Evolutionary conservation across 2,888 invertebrate species (phyloP).

Genomic region (Scelioninae gen. 1): DNA sequence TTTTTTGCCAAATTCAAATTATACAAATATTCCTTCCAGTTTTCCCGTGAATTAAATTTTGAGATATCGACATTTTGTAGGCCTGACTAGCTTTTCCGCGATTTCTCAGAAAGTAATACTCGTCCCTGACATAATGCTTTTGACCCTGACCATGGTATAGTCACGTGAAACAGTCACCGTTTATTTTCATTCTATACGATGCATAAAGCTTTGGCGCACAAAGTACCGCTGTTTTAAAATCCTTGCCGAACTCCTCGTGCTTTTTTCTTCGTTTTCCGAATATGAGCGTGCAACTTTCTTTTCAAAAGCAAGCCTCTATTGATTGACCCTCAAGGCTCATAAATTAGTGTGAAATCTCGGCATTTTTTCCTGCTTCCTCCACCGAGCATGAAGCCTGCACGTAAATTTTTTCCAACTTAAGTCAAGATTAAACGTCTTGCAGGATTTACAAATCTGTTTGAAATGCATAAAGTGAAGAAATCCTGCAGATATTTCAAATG

Average conservation of each 20-base stretch:
- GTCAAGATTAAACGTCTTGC: too few relatives aligned
- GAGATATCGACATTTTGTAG: constrained; percentile 16
- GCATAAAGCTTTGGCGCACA: constrained; percentile 51
- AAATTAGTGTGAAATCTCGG: constrained; percentile 23
- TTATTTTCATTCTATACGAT: constrained; percentile 60
- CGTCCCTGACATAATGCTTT: constrained; percentile 59
- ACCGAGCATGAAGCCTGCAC: neutral
- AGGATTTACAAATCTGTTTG: too few relatives aligned
- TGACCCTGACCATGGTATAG: constrained; percentile 62
- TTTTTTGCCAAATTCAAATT: too few relatives aligned
- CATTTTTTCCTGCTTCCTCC: neutral
- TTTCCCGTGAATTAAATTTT: constrained; percentile 4
- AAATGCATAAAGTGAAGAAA: too few relatives aligned
- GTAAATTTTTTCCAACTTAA: neutral
- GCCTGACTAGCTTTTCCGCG: constrained; percentile 33
- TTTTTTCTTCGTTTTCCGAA: constrained; percentile 24
- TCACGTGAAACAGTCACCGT: constrained; percentile 47
- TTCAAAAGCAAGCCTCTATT: constrained; percentile 32
- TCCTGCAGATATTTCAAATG: too few relatives aligned
- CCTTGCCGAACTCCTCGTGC: constrained; percentile 35
- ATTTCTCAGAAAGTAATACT: constrained; percentile 41
- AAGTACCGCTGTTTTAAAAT: constrained; percentile 50
- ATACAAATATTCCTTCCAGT: neutral
- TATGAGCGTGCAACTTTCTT: constrained; percentile 23
- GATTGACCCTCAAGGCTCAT: constrained; percentile 26